Conservation (phyloP, 2,113 vertebrate genomes). For the Micronycteris hirsuta region DNA sequence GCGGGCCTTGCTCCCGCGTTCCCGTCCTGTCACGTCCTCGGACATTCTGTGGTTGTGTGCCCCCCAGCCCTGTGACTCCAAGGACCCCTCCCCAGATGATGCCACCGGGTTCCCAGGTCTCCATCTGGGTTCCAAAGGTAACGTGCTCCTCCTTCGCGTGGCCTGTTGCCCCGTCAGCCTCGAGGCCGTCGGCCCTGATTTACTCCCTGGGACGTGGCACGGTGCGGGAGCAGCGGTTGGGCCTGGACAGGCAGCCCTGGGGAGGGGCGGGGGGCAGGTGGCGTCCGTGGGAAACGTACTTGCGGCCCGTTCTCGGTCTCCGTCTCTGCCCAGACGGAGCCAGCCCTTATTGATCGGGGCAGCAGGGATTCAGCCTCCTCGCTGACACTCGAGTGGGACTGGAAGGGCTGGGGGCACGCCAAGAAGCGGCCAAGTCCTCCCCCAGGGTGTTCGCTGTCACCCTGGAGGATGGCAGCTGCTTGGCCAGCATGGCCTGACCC, state of each 20-base stretch:
- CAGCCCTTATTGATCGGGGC: neutral
- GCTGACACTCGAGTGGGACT: neutral
- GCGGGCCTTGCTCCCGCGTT: rapidly evolving
- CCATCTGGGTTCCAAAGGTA: neutral
- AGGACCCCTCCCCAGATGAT: neutral
- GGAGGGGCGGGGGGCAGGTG: neutral
- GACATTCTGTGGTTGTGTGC: rapidly evolving
- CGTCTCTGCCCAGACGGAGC: neutral
- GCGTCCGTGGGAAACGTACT: neutral
- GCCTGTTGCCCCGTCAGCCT: neutral
- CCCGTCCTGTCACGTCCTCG: rapidly evolving
- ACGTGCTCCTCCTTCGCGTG: neutral
- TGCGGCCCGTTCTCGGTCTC: neutral
- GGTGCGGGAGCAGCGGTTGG: neutral
- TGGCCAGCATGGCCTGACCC: rapidly evolving
- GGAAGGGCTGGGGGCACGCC: rapidly evolving
- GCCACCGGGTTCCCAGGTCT: rapidly evolving
- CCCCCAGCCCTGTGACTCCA: rapidly evolving
- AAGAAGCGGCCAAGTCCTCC: neutral
- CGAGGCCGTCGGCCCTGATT: neutral
- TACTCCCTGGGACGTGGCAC: neutral
- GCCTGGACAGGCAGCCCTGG: neutral
- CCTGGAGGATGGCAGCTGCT: neutral
- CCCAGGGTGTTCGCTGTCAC: neutral
- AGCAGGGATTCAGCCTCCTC: neutral